Evolutionary conservation across 2,113 vertebrate genomes (phyloP).

Genomic region (Elgaria multicarinata): DNA sequence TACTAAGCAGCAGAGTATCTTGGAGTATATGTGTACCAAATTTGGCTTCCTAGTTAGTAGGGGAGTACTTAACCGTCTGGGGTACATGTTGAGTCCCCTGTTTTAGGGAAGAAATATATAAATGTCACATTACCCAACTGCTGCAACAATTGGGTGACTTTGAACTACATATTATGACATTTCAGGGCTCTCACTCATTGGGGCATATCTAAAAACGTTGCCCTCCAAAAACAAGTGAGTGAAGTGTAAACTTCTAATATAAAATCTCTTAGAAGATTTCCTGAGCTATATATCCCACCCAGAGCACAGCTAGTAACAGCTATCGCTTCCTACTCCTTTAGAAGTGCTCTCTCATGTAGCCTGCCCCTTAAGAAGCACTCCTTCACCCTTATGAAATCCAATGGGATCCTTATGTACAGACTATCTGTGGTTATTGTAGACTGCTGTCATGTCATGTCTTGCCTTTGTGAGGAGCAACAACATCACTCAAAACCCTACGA

Average conservation of each 20-base stretch:
- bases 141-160: neutral
- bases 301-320: neutral
- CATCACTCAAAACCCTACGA: constrained; percentile 1
- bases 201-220: neutral
- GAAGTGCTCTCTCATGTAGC: neutral
- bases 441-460: neutral
- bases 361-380: neutral
- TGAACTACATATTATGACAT: neutral
- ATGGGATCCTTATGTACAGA: constrained; percentile 5
- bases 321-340: neutral
- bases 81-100: neutral
- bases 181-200: neutral
- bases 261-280: neutral
- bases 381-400: neutral
- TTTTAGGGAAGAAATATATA: neutral
- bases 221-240: neutral
- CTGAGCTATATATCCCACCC: neutral
- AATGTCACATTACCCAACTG: neutral
- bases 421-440: neutral
- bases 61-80: neutral
- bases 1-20: neutral
- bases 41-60: neutral
- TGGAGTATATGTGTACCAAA: neutral
- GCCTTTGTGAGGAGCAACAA: neutral
- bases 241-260: neutral